Conservation (phyloP, 2,113 vertebrate species). For the Laterallus jamaicensis region DNA sequence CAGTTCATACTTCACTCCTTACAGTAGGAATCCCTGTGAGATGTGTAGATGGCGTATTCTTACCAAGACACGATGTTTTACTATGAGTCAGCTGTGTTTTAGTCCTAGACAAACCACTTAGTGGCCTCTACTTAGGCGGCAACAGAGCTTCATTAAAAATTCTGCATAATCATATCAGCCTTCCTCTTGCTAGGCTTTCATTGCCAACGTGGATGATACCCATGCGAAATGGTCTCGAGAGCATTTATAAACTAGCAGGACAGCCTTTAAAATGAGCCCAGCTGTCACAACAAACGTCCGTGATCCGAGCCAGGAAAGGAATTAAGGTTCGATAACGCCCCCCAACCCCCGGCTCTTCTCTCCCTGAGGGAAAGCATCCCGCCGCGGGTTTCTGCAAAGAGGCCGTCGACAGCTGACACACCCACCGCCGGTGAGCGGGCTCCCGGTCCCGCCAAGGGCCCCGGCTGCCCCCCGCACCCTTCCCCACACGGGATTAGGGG, state of each 20-base stretch:
- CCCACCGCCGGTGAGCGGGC: rapidly evolving
- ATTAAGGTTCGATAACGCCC: rapidly evolving
- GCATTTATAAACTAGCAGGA: background rate
- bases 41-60: rapidly evolving
- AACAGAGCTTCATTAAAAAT: background rate
- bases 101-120: background rate
- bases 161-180: background rate
- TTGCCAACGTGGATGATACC: rapidly evolving
- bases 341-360: background rate
- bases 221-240: background rate
- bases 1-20: rapidly evolving
- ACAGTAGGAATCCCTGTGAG: rapidly evolving
- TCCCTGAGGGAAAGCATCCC: background rate
- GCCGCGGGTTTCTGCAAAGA: rapidly evolving
- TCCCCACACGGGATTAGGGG: background rate
- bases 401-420: background rate
- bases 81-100: background rate
- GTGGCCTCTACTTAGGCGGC: background rate
- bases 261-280: background rate
- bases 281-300: background rate
- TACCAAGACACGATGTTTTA: rapidly evolving
- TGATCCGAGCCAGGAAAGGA: rapidly evolving
- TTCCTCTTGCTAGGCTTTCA: background rate
- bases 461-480: background rate
- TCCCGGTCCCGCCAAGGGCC: background rate